phyloP scores from a whole-genome alignment of 1,140 invertebrate genomes.

The Phymorhynchus buccinoides region DNA sequence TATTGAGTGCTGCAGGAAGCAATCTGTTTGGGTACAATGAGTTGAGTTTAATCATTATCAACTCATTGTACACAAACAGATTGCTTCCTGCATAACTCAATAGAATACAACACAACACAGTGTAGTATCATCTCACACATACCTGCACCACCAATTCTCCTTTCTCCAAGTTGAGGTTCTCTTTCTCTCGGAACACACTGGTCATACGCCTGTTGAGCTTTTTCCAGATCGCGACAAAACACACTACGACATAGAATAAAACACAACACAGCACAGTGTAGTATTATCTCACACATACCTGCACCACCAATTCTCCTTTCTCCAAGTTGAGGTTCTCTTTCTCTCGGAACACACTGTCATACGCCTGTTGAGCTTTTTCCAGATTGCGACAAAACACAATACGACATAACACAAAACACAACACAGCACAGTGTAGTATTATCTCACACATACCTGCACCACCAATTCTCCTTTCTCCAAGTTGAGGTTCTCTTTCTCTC shows the following conservation, averaged over 20 bases:
- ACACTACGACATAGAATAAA: too few species aligned
- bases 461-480: constrained; percentile 72
- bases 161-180: constrained; percentile 71
- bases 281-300: too few species aligned
- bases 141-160: constrained; percentile 70
- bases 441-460: constrained; percentile 69
- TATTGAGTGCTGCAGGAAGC: too few species aligned
- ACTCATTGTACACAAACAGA: too few species aligned
- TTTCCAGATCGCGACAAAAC: constrained; percentile 70
- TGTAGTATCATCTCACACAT: too few species aligned
- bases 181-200: constrained; percentile 71
- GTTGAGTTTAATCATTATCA: too few species aligned
- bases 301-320: constrained; percentile 70
- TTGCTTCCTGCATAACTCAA: too few species aligned
- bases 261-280: too few species aligned
- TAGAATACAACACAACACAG: too few species aligned
- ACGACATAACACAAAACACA: too few species aligned
- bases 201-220: constrained; percentile 61
- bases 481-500: constrained; percentile 72
- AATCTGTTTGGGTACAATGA: too few species aligned
- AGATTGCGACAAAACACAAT: constrained; percentile 68
- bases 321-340: constrained; percentile 72
- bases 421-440: too few species aligned
- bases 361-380: constrained; percentile 62
- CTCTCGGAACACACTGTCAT: constrained; percentile 69